Evolutionary conservation across 1,140 invertebrate genomes (phyloP), one percentile per base, ranked within the genome.

Genomic region (Augochlora pura): DNA sequence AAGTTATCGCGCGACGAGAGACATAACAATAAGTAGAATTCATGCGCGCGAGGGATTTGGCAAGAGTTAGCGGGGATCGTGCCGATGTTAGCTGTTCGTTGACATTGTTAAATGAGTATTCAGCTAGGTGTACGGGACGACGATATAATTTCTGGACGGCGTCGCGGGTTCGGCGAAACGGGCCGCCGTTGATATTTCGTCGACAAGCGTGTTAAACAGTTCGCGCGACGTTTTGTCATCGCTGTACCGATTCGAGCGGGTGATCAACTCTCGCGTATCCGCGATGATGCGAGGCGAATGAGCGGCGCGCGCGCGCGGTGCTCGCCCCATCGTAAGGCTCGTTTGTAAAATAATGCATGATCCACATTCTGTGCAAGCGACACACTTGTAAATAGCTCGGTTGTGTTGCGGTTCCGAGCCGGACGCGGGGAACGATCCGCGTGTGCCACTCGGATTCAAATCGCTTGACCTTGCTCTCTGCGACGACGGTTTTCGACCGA

Each of bases 361-460:
- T 52, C 27, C 5, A 52, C 42, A 38, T 49, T 64, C 46, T 39
- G 23, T 12, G 39, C 59, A 16, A 23, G 9, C 57, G 57, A 46
- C 60, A 72, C 39, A n/a, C n/a, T n/a, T 32, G 70, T 60, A 49
- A 72, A 74, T 65, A 74, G 27, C 59, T 46, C 27, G 71, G 60
- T 65, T 54, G 59, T 73, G 59, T 73, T 23, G 71, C 60, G 25
- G 60, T 39, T 64, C 46, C 9, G n/a, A 64, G 16, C 52, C 32
- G 64, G 49, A 65, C 27, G n/a, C n/a, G n/a, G n/a, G n/a, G 42
- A 38, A 74, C 71, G 60, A 71, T 16, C 21, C 59, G 25, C 25
- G 25, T 42, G 39, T 10, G 59, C 42, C 42, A 38, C 8, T 12
- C 6, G 21, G 71, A 64, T 73, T 63, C 18, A 52, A 49, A 64